phyloP scores from a whole-genome alignment of 2,113 vertebrate genomes.

The Ammodytes marinus region DNA sequence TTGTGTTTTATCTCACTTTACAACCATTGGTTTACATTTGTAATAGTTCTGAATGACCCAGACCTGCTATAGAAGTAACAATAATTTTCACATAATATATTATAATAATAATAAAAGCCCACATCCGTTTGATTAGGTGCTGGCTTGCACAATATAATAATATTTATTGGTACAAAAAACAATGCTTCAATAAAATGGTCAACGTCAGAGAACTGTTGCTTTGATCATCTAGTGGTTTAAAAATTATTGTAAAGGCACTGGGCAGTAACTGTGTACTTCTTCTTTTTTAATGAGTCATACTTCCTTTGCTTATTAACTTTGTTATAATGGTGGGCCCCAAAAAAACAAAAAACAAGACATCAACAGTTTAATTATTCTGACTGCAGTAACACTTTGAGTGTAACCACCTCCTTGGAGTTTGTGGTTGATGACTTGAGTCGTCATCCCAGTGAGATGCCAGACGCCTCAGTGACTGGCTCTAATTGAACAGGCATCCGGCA shows the following conservation, averaged over 20 bases:
- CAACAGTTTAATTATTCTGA: conserved; percentile 52
- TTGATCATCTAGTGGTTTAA: neutral
- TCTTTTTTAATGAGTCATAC: conserved; percentile 24
- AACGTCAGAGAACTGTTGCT: neutral
- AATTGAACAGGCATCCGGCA: conserved; percentile 77
- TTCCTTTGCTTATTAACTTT: conserved; percentile 2
- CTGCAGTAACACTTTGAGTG: conserved; percentile 11
- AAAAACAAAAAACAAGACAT: conserved; percentile 30
- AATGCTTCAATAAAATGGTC: conserved; percentile 16
- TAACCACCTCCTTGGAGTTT: conserved; percentile 52
- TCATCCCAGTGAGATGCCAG: conserved; percentile 59
- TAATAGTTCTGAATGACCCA: conserved; percentile 2
- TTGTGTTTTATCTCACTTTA: neutral
- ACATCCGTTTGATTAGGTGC: neutral
- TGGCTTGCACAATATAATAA: neutral
- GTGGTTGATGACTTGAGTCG: conserved; percentile 49
- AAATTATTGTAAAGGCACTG: conserved; percentile 3
- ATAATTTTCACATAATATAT: neutral
- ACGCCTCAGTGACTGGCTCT: conserved; percentile 70
- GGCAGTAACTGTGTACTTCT: neutral
- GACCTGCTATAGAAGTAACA: neutral
- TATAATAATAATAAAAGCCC: neutral
- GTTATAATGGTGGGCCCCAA: neutral
- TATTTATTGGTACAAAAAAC: neutral
- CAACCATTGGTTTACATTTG: neutral